Conservation (phyloP, 2,113 vertebrate genomes). For the Cephalopterus ornatus region DNA sequence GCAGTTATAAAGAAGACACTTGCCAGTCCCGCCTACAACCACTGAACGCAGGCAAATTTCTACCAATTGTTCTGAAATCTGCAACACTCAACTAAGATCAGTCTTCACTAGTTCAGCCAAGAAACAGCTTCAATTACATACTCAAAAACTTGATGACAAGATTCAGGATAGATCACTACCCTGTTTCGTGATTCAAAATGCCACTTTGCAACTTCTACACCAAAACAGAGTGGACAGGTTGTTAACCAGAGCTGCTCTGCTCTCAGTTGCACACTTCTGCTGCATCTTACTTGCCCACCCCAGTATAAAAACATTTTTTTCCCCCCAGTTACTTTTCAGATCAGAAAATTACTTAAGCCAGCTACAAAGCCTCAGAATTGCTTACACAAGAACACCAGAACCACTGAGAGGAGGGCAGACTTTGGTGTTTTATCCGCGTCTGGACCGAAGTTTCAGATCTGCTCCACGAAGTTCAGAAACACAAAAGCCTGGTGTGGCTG, state of each 20-base stretch:
- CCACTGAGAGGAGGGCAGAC: not conserved
- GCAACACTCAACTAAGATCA: not conserved
- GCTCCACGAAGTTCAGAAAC: not conserved
- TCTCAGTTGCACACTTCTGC: not conserved
- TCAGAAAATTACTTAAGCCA: not conserved
- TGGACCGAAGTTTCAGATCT: not conserved
- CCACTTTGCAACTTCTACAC: not conserved
- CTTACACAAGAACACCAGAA: not conserved
- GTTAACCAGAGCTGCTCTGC: not conserved
- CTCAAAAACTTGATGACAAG: not conserved
- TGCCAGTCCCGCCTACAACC: not conserved
- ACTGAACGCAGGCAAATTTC: not conserved
- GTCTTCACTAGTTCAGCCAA: not conserved
- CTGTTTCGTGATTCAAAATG: not conserved
- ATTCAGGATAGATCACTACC: not conserved
- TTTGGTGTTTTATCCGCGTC: not conserved
- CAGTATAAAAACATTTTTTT: not conserved
- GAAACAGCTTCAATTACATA: not conserved
- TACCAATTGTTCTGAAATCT: not conserved
- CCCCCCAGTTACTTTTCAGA: not conserved
- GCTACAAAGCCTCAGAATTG: not conserved
- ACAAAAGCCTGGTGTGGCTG: not conserved
- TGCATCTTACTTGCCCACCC: not conserved
- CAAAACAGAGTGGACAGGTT: not conserved
- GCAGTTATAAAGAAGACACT: not conserved